phyloP scores from a whole-genome alignment of 1,140 invertebrate genomes.

The Tetranychus urticae region DNA sequence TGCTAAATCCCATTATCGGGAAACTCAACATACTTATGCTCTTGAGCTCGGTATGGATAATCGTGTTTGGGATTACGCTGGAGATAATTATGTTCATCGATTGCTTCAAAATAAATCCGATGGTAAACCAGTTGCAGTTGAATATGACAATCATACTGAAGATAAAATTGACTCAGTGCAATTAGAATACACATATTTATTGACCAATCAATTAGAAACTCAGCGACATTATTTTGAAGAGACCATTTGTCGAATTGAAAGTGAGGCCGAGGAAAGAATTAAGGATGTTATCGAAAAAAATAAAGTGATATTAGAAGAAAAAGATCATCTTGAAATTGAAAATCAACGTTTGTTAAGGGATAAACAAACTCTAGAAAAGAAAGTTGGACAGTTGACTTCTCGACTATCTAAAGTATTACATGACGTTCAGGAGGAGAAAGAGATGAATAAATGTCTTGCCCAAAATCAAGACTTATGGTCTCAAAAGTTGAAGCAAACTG shows the following conservation, averaged over 20 bases:
- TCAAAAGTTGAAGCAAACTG: slow-evolving; percentile 34
- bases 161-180: slow-evolving; percentile 15
- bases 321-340: slow-evolving; percentile 10
- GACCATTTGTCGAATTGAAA: slow-evolving; percentile 36
- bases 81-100: slow-evolving; percentile 91
- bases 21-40: slow-evolving; percentile 88
- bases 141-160: slow-evolving; percentile 11
- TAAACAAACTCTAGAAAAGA: slow-evolving; percentile 14
- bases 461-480: slow-evolving; percentile 55
- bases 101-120: slow-evolving; percentile 87
- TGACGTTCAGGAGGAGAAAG: slow-evolving; percentile 14
- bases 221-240: slow-evolving; percentile 83
- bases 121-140: slow-evolving; percentile 73
- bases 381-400: slow-evolving; percentile 9
- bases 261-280: slow-evolving; percentile 15
- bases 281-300: slow-evolving; percentile 14
- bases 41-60: slow-evolving; percentile 65
- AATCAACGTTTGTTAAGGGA: slow-evolving; percentile 11
- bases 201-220: slow-evolving; percentile 87
- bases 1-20: slow-evolving; percentile 61
- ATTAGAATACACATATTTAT: slow-evolving; percentile 66
- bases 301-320: slow-evolving; percentile 11
- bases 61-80: slow-evolving; percentile 95
- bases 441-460: slow-evolving; percentile 35
- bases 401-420: slow-evolving; percentile 8